Evolutionary conservation across 64 coral and sea anemone genomes (phyloP).

Genomic region (Montipora foliosa): DNA sequence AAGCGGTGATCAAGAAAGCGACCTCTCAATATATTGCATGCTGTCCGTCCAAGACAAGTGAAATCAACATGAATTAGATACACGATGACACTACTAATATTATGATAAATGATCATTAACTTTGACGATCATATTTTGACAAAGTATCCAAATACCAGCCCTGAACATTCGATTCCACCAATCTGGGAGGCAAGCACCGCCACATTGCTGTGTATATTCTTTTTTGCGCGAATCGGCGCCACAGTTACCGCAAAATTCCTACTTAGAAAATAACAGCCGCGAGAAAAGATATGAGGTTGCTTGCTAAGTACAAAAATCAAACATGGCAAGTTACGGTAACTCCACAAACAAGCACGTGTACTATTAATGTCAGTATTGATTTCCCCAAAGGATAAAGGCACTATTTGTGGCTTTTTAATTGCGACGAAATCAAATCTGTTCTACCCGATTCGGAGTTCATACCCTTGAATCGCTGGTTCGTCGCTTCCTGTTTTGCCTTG

Average conservation of each 20-base stretch:
- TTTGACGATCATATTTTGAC: background rate
- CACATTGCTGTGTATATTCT: background rate
- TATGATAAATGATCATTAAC: conserved; percentile 1
- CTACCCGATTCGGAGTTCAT: background rate
- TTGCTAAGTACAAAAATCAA: background rate
- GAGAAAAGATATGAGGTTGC: background rate
- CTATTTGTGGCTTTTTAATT: background rate
- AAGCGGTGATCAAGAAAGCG: background rate
- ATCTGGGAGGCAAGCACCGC: background rate
- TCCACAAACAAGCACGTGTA: background rate
- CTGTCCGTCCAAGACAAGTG: background rate
- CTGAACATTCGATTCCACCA: background rate
- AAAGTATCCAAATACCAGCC: background rate
- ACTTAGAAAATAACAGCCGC: background rate
- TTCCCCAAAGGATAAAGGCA: background rate
- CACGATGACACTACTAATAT: background rate
- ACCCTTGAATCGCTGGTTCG: conserved; percentile 88
- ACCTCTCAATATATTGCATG: background rate
- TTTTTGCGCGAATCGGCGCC: conserved; percentile 27
- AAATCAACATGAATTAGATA: conserved; percentile 8
- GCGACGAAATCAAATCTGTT: background rate
- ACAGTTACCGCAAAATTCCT: conserved; percentile 7
- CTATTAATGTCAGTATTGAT: background rate
- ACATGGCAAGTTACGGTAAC: background rate
- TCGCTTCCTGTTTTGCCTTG: conserved; percentile 89